phyloP scores from a whole-genome alignment of 2,113 vertebrate genomes.

The Elaphurus davidianus region DNA sequence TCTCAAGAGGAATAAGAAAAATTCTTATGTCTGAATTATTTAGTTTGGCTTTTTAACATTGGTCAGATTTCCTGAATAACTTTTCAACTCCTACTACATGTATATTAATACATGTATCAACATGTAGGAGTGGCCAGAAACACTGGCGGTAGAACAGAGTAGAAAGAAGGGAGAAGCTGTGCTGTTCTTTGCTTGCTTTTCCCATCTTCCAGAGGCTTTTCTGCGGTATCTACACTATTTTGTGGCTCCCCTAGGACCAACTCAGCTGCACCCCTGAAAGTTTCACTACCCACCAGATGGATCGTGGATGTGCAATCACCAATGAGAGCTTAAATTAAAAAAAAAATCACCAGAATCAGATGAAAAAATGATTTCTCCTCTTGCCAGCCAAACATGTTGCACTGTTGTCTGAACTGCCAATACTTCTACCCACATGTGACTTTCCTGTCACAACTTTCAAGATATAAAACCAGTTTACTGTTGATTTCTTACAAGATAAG shows the following conservation, averaged over 20 bases:
- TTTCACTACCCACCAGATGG: not conserved
- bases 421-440: slow-evolving; percentile 67
- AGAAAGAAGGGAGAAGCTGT: not conserved
- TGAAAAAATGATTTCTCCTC: not conserved
- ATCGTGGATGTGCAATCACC: slow-evolving; percentile 62
- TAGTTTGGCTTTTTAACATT: not conserved
- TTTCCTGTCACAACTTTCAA: slow-evolving; percentile 48
- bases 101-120: not conserved
- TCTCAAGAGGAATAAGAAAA: not conserved
- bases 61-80: not conserved
- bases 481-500: slow-evolving; percentile 66
- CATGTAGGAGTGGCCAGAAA: not conserved
- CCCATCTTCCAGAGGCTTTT: not conserved
- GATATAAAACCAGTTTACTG: slow-evolving; percentile 57
- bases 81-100: not conserved
- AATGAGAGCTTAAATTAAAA: slow-evolving; percentile 61
- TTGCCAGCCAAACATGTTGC: not conserved
- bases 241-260: not conserved
- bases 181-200: not conserved
- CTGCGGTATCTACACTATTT: not conserved
- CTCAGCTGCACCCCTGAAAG: not conserved
- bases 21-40: not conserved
- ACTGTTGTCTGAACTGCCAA: slow-evolving; percentile 8
- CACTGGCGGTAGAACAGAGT: not conserved
- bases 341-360: slow-evolving; percentile 71